Evolutionary conservation across 2,888 invertebrate species (phyloP), one percentile per base, ranked within the genome.

Genomic region (Taenaris catops): DNA sequence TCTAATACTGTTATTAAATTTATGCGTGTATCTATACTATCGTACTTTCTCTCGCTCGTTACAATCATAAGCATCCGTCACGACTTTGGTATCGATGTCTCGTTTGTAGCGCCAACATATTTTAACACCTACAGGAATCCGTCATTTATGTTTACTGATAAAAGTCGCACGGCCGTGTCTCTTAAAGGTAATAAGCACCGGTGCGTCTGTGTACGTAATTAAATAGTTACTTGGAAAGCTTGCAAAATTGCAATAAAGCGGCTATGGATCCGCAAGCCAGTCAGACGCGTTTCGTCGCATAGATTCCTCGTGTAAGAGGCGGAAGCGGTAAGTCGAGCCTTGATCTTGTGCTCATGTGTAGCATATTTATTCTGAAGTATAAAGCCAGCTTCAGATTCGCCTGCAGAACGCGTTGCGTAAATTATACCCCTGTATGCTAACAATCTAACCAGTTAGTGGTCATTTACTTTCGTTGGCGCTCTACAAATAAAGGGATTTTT

Each of bases 1-100:
- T 79, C 78, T 78, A 76, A 74, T 78, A 76, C 73, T 78, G 76
- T 79, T 78, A 79, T 78, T 79, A 78, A 78, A 73, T 74, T 71
- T 71, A 73, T 75, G 69, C 72, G 63, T 65, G 58, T 38, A 48
- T 44, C 45, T 65, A 65, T 67, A 63, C 59, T 49, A 56, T 53
- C 56, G 64, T 70, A 80, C 83, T 83, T 83, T 81, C 80, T 74
- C 78, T 63, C 56, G 49, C 62, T 60, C 69, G 63, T 63, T 63
- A 59, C 73, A 72, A 73, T 73, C 69, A 63, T 57, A 52, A 53
- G 54, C 70, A 78, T 79, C 69, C 69, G 73, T 80, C 75, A 75
- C 67, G 48, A 46, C 43, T 62, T 60, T 65, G 58, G 50, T 55
- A 66, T 69, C 62, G 58, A 62, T 54, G 58, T 58, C 55, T 60